Percentiles rank a stretch among this genome's conserved stretches.
Conservation (phyloP, 1,140 invertebrate genomes). For the Gonioctena quinquepunctata region DNA sequence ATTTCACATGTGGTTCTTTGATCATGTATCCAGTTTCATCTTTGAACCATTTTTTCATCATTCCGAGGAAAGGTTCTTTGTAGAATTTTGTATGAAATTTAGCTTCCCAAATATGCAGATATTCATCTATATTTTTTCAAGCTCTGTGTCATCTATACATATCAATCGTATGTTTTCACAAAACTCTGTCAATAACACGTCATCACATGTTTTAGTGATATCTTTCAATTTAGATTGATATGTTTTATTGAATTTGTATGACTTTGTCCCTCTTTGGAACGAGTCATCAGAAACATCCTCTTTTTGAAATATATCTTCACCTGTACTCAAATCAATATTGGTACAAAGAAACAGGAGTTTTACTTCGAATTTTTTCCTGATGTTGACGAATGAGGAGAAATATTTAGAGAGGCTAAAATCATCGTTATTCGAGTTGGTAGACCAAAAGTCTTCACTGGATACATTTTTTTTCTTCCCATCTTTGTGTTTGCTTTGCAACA, state of each 20-base stretch:
- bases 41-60: not conserved
- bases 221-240: not conserved
- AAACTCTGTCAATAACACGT: not conserved
- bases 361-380: not conserved
- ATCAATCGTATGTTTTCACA: not conserved
- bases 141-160: not conserved
- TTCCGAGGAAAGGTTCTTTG: not conserved
- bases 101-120: not conserved
- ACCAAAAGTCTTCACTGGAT: not conserved
- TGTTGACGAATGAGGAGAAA: not conserved
- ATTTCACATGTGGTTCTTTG: not conserved
- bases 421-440: not conserved
- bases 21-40: not conserved
- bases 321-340: not conserved
- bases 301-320: not conserved
- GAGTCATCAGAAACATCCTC: not conserved
- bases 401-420: not conserved
- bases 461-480: not conserved
- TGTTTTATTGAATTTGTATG: not conserved
- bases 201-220: not conserved
- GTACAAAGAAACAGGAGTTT: not conserved
- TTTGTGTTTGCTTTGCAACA: conserved; percentile 18
- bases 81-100: not conserved
- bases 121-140: not conserved
- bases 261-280: not conserved